These are phyloP conservation scores for Nestor notabilis DNA, from an alignment of 2,113 vertebrate genomes.

Conservation along the genomic window DNA sequence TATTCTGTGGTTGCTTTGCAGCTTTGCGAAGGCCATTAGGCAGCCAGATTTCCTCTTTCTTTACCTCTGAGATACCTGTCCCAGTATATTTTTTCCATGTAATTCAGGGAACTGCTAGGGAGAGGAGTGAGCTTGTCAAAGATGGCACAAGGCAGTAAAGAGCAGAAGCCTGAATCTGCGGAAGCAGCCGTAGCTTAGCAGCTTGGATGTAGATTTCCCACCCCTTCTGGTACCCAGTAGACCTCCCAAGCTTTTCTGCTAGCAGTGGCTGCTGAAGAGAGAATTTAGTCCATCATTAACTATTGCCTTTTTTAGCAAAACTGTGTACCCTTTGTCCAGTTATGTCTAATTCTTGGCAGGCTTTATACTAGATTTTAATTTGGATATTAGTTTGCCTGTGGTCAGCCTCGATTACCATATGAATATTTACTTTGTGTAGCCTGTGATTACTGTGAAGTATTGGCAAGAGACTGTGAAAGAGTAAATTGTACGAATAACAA, in stretches of 20 bases:
- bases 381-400: slow-evolving; percentile 50
- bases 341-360: slow-evolving; percentile 56
- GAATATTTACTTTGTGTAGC: slow-evolving; percentile 10
- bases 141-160: neutral
- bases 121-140: neutral
- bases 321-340: slow-evolving; percentile 40
- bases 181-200: neutral
- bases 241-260: neutral
- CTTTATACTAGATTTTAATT: slow-evolving; percentile 28
- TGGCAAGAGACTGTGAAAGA: slow-evolving; percentile 21
- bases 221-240: neutral
- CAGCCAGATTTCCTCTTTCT: neutral
- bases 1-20: neutral
- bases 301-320: slow-evolving; percentile 63
- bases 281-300: slow-evolving; percentile 33
- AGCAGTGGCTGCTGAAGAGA: slow-evolving; percentile 1
- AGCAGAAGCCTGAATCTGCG: neutral
- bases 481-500: slow-evolving; percentile 41
- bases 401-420: slow-evolving; percentile 32
- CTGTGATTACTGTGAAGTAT: slow-evolving; percentile 34
- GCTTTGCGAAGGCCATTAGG: neutral
- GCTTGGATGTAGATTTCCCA: neutral
- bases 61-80: neutral
- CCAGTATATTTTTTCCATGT: neutral
- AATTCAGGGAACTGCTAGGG: neutral